Evolutionary conservation across 2,113 vertebrate genomes (phyloP), one percentile per base, ranked within the genome.

Genomic region (Alethe diademata): DNA sequence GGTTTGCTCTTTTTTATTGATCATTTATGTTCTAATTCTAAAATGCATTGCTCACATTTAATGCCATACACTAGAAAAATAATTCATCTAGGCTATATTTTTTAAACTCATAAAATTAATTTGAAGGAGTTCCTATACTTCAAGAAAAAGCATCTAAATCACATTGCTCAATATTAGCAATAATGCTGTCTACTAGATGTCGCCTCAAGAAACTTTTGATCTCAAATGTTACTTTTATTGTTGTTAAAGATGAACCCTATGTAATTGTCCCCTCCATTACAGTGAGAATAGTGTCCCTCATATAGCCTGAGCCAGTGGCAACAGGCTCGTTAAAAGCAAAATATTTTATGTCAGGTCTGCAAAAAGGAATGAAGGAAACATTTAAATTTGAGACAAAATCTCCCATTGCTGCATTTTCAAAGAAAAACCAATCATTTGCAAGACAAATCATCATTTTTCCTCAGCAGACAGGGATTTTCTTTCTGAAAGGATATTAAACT

Each of bases 401-500:
- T 94, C 50, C 66, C 45, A 69, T 45, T 80, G 29, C 48, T 69
- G 47, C 54, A 42, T 92, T 88, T 84, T 91, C 78, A 93, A 94
- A 91, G 80, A 69, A 87, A 91, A 89, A 47, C 3, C 29, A 78
- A 87, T 71, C 33, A 81, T 57, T 84, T 91, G 61, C 69, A 89
- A 92, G 73, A 92, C 62, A 78, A 91, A 73, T 60, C 50, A 65
- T 42, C 31, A 64, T 87, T 95, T 93, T 81, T 62, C 72, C 85
- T 42, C 5, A 0, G 62, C 50, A 94, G 85, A 93, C 35, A 81
- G 20, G 69, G 51, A 87, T 93, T 90, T 75, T 82, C 78, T 92
- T 94, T 82, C 88, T 82, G 38, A 90, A 92, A 72, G 54, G 67
- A 82, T 87, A 88, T 86, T 92, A 71, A 94, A 88, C 25, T 80